Percentiles rank a stretch among this genome's conserved stretches.
phyloP scores from a whole-genome alignment of 2,797 vertebrate species.

The Xyrichtys novacula region DNA sequence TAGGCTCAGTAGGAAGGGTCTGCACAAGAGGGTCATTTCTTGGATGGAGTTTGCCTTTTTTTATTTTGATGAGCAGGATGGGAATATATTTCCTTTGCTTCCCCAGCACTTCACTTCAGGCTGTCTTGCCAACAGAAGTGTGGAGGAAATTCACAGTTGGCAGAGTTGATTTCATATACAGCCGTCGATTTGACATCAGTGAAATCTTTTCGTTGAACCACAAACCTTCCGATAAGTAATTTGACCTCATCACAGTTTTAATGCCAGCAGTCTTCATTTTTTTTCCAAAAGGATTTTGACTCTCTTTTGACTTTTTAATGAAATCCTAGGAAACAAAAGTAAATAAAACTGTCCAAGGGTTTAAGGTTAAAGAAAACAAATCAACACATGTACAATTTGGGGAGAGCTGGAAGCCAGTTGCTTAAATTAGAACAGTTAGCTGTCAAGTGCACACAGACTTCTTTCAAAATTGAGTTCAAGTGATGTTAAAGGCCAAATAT shows the following conservation, averaged over 20 bases:
- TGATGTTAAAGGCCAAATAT: not conserved
- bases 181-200: constrained; percentile 32
- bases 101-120: constrained; percentile 32
- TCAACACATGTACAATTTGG: constrained; percentile 3
- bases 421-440: not conserved
- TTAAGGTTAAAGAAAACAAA: not conserved
- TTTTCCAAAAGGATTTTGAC: not conserved
- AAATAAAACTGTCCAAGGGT: constrained; percentile 2
- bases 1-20: constrained; percentile 8
- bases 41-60: not conserved
- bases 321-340: not conserved
- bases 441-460: constrained; percentile 5
- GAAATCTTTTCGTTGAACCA: constrained; percentile 30
- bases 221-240: constrained; percentile 18
- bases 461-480: not conserved
- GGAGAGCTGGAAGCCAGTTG: not conserved
- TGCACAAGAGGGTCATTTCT: constrained; percentile 9
- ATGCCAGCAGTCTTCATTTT: constrained; percentile 2
- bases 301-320: not conserved
- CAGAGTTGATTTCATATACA: constrained; percentile 41
- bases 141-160: constrained; percentile 54
- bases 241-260: constrained; percentile 7
- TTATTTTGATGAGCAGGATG: constrained; percentile 9
- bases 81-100: constrained; percentile 13
- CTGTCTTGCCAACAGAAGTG: constrained; percentile 52